Evolutionary conservation across 2,797 vertebrate genomes (phyloP), one percentile per base, ranked within the genome.

Genomic region (Percopsis omiscomaycus): DNA sequence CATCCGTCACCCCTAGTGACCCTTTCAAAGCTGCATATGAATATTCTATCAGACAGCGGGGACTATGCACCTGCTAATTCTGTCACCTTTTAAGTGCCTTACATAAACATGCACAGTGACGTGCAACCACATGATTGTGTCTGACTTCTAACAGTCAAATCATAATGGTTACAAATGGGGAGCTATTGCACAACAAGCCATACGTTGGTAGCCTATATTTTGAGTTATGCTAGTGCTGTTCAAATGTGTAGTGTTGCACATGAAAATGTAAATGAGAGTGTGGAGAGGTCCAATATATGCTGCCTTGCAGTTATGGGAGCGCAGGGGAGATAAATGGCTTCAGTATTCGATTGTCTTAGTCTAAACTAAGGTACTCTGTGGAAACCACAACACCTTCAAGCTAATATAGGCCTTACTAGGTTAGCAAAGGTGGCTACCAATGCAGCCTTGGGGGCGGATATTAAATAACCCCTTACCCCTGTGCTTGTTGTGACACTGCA

Each of bases 1-100:
- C 37, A 51, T 71, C 49, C 53, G 45, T 80, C 66, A 77, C 66
- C 78, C 56, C 47, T 64, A 22, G 42, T 63, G 67, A 78, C 80
- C 82, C 84, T 73, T 77, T 22, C 22, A 86, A 80, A 88, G 61
- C 75, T 49, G 30, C n/a, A 60, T 64, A 89, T 91, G 82, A 90
- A 92, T 89, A 90, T 91, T 89, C 86, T 75, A 86, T 79, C 77
- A 74, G 57, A 63, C 67, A 66, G 72, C 79, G 70, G 56, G 53
- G 63, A 66, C 68, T 68, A 69, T 64, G 83, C 80, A 78, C 83
- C 75, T 64, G 70, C 53, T 66, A 64, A 75, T 49, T 76, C 55
- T 74, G 81, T 78, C 81, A 62, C 55, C 14, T 62, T 69, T 69
- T 77, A 72, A 89, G 79, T 83, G 73, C 64, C 80, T 89, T 86